Conservation (phyloP, 2,888 invertebrate genomes). For the Osedax frankpressi region DNA sequence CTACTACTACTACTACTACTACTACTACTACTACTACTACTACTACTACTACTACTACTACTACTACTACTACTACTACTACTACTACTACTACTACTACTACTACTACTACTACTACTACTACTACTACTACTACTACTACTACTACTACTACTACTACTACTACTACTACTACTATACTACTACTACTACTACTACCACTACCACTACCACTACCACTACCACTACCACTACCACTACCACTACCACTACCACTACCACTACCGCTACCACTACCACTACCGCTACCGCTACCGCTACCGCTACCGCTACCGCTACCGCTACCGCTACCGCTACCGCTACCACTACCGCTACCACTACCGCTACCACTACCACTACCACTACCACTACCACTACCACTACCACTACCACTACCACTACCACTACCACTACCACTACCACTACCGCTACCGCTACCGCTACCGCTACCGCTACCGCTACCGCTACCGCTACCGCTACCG, state of each 20-base stretch:
- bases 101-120: background rate
- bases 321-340: background rate
- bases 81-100: background rate
- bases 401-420: background rate
- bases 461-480: too few species aligned
- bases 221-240: background rate
- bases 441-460: background rate
- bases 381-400: background rate
- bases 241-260: background rate
- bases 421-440: background rate
- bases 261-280: background rate
- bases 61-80: conserved; percentile 2
- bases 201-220: background rate
- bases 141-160: background rate
- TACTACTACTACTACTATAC: too few species aligned
- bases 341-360: background rate
- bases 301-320: background rate
- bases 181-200: too few species aligned
- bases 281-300: conserved; percentile 1
- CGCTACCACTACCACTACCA: background rate
- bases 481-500: too few species aligned
- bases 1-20: background rate
- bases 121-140: conserved; percentile 1
- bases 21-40: background rate
- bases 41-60: background rate